Evolutionary conservation across 2,888 invertebrate genomes (phyloP), one percentile per base, ranked within the genome.

Genomic region (Drosophila demipolita): DNA sequence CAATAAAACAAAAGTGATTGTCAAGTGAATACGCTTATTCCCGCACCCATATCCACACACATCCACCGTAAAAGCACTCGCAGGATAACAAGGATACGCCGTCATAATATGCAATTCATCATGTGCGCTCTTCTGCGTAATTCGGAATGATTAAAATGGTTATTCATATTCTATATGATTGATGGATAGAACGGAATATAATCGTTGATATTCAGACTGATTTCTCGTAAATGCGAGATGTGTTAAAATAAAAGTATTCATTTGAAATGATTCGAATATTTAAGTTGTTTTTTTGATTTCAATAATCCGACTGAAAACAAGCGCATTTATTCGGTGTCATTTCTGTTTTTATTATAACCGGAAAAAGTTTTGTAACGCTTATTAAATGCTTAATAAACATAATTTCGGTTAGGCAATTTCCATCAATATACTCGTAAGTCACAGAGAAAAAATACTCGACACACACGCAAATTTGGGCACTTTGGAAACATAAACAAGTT

Each of bases 1-100:
- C 84, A 85, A 85, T 89, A 85, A 85, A 85, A 78, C 85, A 87
- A 85, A 85, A 85, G 85, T 84, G 89, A 89, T 89, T 85, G 85
- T 85, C 89, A 85, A 85, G 85, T 89, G 85, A 83, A 89, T 85
- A 75, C 85, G 87, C 77, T 83, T 83, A 83, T 87, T 73, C 86
- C 75, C 76, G 66, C 66, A 67, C 77, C 50, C 72, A 67, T 54
- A 66, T 29, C 60, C 59, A 54, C 7, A 49, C n/a, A 45, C 23
- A 55, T 57, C 38, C 45, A 32, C 26, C 38, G 29, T 50, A 66
- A 57, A 54, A 33, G 20, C 60, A 62, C 48, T 58, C n/a, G 20
- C 59, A 52, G 68, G 26, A 58, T 55, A 74, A 52, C 71, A 65
- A 71, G 58, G 72, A 75, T 61, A 77, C 42, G 54, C 38, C 57